Evolutionary conservation across 2,888 invertebrate genomes (phyloP).

Genomic region (Heliconius cydno): DNA sequence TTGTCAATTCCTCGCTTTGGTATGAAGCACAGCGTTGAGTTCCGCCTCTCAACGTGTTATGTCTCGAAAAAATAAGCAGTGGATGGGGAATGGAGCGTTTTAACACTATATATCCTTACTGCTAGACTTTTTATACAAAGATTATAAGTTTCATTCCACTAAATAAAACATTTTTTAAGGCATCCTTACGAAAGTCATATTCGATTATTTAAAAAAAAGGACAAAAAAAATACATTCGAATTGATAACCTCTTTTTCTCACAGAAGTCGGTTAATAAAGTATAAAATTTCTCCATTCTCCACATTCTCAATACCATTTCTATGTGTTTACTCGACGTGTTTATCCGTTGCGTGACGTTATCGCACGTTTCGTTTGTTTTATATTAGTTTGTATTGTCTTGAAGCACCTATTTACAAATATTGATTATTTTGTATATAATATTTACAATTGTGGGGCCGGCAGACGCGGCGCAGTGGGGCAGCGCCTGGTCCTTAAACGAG

Average conservation of each 20-base stretch:
- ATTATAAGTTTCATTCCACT: too few relatives aligned
- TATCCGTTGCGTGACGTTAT: not conserved
- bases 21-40: not conserved
- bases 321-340: too few relatives aligned
- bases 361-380: not conserved
- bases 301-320: not conserved
- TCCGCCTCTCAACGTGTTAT: not conserved
- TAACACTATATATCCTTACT: not conserved
- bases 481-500: too few relatives aligned
- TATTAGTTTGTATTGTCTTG: not conserved
- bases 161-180: not conserved
- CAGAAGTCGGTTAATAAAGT: too few relatives aligned
- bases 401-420: slow-evolving; percentile 4
- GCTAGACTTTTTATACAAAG: too few relatives aligned
- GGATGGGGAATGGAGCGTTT: not conserved
- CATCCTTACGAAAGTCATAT: not conserved
- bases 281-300: not conserved
- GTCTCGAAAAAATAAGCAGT: not conserved
- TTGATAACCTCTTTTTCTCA: too few relatives aligned
- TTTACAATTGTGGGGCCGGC: not conserved
- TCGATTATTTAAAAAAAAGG: not conserved
- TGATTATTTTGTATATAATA: not conserved
- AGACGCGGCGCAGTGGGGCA: too few relatives aligned
- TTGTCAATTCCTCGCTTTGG: not conserved
- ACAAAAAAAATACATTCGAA: too few relatives aligned